Base-by-base conservation (phyloP, 2,113 vertebrate species). In the Micronycteris hirsuta region DNA sequence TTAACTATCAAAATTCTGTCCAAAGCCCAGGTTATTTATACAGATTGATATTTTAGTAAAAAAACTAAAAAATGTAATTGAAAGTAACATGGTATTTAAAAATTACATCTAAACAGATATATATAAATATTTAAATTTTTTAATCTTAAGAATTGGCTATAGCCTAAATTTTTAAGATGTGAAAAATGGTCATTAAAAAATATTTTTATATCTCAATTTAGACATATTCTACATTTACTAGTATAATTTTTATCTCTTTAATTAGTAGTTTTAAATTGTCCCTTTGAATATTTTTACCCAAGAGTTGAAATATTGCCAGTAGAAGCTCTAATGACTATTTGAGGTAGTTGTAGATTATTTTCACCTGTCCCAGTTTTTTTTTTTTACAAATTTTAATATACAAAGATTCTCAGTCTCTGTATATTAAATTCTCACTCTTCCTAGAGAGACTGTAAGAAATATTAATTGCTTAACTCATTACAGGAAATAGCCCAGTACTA, bases 161-260 rank as follows among this genome's bases (percentile, higher is more conserved):
- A 61, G 36, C 45, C 56, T 95, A 68, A 56, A 88, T 95, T 94
- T 92, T 31, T 88, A 24, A 61, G 26, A 41, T 56, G 43, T 74
- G 70, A 90, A 86, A 96, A 96, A 67, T 67, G 36, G 67, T 85
- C 26, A 74, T 67, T 93, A 94, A 94, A 52, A 96, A 83, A 43
- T 86, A 93, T 67, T 91, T 47, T 82, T 87, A 45, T 49, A 5
- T 85, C 28, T 88, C 67, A 47, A 1, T 86, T n/a, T 95, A 89
- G 84, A 63, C 47, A 77, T 93, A 94, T 12, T 78, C 43, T 83
- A 24, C 4, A 78, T 77, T 86, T 76, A 24, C 31, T 93, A 54
- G 22, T 77, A 65, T 95, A 33, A 74, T 71, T 43, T 54, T 71
- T 67, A 36, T 70, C 45, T 85, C 4, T 86, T 47, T 81, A 73